Percentiles rank a stretch among this genome's conserved stretches.
Evolutionary conservation across 2,888 invertebrate genomes (phyloP).

Genomic region (Ligdia adustata): DNA sequence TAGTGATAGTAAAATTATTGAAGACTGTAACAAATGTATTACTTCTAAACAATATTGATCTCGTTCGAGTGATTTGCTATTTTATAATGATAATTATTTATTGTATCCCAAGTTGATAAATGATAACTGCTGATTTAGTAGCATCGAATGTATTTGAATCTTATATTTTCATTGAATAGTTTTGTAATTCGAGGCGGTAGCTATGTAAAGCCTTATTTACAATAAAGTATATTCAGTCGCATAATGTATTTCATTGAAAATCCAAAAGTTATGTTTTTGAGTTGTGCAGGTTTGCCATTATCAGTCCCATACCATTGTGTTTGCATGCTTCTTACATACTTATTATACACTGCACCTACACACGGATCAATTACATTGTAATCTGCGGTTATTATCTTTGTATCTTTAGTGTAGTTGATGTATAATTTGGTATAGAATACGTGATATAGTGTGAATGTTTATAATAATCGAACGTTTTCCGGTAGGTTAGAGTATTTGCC

Average conservation of each 20-base stretch:
- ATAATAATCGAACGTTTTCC: too few relatives aligned
- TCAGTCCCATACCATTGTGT: constrained; percentile 54
- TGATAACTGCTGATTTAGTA: constrained; percentile 40
- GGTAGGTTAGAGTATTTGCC: too few relatives aligned
- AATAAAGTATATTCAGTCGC: constrained; percentile 80
- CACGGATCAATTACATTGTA: neutral
- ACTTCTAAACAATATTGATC: constrained; percentile 34
- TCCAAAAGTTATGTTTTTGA: constrained; percentile 55
- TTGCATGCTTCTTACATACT: constrained; percentile 48
- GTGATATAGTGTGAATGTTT: too few relatives aligned
- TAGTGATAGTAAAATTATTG: constrained; percentile 37
- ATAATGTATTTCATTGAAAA: constrained; percentile 75
- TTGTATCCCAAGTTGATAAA: constrained; percentile 46
- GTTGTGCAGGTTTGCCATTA: constrained; percentile 83
- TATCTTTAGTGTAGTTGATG: too few relatives aligned
- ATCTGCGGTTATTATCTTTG: constrained; percentile 4
- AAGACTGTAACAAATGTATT: constrained; percentile 40
- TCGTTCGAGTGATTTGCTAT: constrained; percentile 34
- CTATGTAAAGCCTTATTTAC: constrained; percentile 77
- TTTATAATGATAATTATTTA: constrained; percentile 33
- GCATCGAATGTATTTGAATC: constrained; percentile 42
- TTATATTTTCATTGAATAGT: constrained; percentile 54
- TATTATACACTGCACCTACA: constrained; percentile 20
- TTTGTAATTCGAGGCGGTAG: constrained; percentile 72
- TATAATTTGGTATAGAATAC: too few relatives aligned